phyloP scores from a whole-genome alignment of 1,140 invertebrate genomes.

The Meloidogyne chitwoodi region DNA sequence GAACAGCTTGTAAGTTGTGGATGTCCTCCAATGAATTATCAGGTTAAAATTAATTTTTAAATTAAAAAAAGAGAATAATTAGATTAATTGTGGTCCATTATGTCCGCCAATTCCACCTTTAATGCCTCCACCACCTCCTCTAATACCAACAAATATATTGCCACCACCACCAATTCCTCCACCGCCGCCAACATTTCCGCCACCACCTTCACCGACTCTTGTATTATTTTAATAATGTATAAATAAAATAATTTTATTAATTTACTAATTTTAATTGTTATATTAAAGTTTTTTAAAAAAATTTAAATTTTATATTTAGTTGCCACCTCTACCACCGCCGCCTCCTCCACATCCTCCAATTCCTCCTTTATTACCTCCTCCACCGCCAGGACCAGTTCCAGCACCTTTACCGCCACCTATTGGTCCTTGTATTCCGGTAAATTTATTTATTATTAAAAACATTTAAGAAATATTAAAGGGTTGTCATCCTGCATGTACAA shows the following conservation, averaged over 20 bases:
- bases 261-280: too few species aligned
- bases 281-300: too few species aligned
- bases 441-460: not conserved
- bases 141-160: not conserved
- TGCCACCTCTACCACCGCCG: not conserved
- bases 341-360: not conserved
- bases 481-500: slow-evolving; percentile 15
- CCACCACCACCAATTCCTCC: not conserved
- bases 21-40: slow-evolving; percentile 15
- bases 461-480: not conserved
- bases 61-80: not conserved
- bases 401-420: not conserved
- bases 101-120: not conserved
- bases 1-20: slow-evolving; percentile 12
- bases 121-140: not conserved
- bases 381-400: not conserved
- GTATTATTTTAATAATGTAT: too few species aligned
- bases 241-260: too few species aligned
- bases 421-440: slow-evolving; percentile 6
- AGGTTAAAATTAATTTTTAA: not conserved
- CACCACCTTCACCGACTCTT: not conserved
- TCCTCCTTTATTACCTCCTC: not conserved
- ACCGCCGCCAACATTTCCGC: not conserved
- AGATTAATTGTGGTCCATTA: slow-evolving; percentile 3
- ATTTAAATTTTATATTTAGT: too few species aligned